Percentiles rank a stretch among this genome's conserved stretches.
Conservation (phyloP, 1,140 invertebrate genomes). For the Diplogasteroides magnus region DNA sequence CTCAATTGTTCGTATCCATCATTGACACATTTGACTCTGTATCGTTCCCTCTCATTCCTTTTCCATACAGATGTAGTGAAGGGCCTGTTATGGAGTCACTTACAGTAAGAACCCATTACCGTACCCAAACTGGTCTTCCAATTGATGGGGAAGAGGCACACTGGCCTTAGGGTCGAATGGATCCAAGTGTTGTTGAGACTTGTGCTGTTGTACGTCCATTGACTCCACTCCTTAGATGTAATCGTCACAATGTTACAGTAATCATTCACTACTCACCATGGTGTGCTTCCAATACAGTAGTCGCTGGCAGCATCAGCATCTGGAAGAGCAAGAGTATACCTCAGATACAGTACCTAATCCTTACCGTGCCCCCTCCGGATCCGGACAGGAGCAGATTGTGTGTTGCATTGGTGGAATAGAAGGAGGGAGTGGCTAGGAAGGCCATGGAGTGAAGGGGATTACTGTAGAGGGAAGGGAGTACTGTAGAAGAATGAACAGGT, state of each 20-base stretch:
- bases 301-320: neutral
- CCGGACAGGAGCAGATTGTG: neutral
- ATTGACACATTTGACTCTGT: constrained; percentile 72
- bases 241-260: neutral
- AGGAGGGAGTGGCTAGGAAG: constrained; percentile 32
- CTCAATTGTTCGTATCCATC: constrained; percentile 75
- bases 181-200: constrained; percentile 26
- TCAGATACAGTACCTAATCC: no score
- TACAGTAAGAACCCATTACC: neutral
- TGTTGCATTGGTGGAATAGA: neutral
- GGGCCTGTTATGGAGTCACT: constrained; percentile 21
- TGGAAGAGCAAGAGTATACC: neutral
- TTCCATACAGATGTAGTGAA: constrained; percentile 55
- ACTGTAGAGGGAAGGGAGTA: constrained; percentile 57
- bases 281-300: neutral
- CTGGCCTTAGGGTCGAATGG: constrained; percentile 56
- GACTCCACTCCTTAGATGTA: no score
- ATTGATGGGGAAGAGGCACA: constrained; percentile 54
- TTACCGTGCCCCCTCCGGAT: no score
- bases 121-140: constrained; percentile 37
- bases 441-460: constrained; percentile 55
- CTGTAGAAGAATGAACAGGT: constrained; percentile 16
- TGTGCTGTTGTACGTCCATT: no score
- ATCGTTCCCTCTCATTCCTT: constrained; percentile 58
- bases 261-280: neutral